These are phyloP conservation scores for Acleris emargana DNA, from an alignment of 2,888 invertebrate species.

Conservation along the genomic window DNA sequence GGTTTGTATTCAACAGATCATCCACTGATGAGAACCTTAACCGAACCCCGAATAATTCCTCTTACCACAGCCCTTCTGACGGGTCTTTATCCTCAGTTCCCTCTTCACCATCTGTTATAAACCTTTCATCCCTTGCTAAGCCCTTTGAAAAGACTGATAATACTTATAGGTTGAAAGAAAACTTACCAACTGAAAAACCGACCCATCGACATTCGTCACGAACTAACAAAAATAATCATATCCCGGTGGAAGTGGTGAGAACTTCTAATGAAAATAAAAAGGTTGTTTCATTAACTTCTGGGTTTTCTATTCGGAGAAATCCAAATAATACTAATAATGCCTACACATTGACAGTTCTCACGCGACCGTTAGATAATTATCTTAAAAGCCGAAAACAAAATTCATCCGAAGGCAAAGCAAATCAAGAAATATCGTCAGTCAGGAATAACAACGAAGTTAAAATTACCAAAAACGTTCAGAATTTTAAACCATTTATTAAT, in stretches of 20 bases:
- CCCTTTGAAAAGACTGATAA: conserved; percentile 80
- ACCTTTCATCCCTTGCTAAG: conserved; percentile 77
- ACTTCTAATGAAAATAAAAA: conserved; percentile 61
- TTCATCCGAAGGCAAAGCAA: conserved; percentile 40
- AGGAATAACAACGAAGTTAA: conserved; percentile 36
- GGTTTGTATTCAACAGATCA: conserved; percentile 84
- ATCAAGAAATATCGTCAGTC: neutral
- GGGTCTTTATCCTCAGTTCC: conserved; percentile 58
- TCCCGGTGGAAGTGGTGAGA: conserved; percentile 57
- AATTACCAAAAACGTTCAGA: conserved; percentile 48
- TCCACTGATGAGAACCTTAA: conserved; percentile 79
- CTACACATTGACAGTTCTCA: conserved; percentile 73
- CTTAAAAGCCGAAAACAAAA: conserved; percentile 40
- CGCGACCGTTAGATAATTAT: conserved; percentile 66
- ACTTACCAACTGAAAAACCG: conserved; percentile 63
- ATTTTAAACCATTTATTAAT: conserved; percentile 43
- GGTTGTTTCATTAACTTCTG: conserved; percentile 72
- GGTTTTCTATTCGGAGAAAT: conserved; percentile 77
- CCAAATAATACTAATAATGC: conserved; percentile 69
- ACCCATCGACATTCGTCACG: conserved; percentile 56
- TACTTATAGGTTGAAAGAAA: conserved; percentile 64
- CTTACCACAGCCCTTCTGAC: conserved; percentile 71
- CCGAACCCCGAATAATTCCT: conserved; percentile 66
- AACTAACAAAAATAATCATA: conserved; percentile 63
- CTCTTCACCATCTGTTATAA: conserved; percentile 61